A percentile compares a stretch with the other conserved stretches of the same genome.
Conservation (phyloP, 2,113 vertebrate species). For the Spea bombifrons region DNA sequence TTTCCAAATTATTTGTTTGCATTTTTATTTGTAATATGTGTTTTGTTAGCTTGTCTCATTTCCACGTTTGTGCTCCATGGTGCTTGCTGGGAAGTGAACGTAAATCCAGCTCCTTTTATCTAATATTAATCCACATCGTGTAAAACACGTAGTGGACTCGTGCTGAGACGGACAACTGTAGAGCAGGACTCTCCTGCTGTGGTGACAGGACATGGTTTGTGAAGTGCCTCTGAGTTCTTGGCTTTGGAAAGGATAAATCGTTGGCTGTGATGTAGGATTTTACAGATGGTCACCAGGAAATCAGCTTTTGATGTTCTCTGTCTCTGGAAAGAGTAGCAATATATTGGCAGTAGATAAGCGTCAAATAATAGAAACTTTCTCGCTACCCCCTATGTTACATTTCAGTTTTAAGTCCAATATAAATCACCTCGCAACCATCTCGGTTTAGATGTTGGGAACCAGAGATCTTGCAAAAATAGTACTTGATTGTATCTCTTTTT, state of each 20-base stretch:
- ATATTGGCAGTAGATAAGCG: background rate
- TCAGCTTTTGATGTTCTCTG: background rate
- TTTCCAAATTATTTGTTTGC: background rate
- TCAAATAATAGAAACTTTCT: background rate
- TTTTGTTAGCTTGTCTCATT: no score
- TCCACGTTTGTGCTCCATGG: no score
- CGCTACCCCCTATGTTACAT: background rate
- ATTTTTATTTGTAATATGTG: no score
- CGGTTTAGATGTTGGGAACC: background rate
- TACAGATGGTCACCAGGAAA: slow-evolving; percentile 3
- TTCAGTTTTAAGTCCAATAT: background rate
- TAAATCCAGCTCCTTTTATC: background rate
- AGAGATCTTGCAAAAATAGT: background rate
- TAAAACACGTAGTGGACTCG: background rate
- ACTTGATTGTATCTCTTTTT: slow-evolving; percentile 12
- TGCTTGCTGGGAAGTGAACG: no score
- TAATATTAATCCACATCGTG: background rate
- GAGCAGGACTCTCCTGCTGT: slow-evolving; percentile 4
- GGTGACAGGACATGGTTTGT: background rate
- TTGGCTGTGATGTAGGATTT: background rate
- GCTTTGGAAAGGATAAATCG: background rate
- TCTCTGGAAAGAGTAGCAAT: background rate
- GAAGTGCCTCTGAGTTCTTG: background rate
- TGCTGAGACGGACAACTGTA: background rate
- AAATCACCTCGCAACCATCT: background rate